Conservation (phyloP, 1,140 invertebrate genomes). For the Philotrypesis tridentata region DNA sequence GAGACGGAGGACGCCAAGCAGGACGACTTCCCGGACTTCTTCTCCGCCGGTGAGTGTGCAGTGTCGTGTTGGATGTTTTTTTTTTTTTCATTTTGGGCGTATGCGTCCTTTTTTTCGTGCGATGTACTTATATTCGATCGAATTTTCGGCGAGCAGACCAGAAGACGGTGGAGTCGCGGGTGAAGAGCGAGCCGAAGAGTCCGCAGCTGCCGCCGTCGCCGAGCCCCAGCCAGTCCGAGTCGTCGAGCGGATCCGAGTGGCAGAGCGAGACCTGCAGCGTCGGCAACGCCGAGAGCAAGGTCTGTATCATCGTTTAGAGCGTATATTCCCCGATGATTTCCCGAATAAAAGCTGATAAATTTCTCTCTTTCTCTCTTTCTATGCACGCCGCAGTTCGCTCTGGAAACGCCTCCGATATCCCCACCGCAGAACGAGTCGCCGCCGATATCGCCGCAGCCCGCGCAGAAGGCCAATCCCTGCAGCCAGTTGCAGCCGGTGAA, state of each 20-base stretch:
- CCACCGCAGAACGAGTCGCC: slow-evolving; percentile 61
- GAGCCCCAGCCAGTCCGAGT: slow-evolving; percentile 62
- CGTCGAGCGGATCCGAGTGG: slow-evolving; percentile 56
- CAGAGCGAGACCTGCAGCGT: slow-evolving; percentile 47
- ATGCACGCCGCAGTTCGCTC: slow-evolving; percentile 59
- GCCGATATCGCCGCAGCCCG: slow-evolving; percentile 58
- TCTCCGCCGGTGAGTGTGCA: slow-evolving; percentile 18
- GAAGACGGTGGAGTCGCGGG: neutral
- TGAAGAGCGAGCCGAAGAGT: slow-evolving; percentile 10
- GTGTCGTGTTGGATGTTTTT: neutral
- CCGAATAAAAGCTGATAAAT: too few species aligned
- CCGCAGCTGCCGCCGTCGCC: slow-evolving; percentile 60
- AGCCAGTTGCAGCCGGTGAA: slow-evolving; percentile 54
- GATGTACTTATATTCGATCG: too few species aligned
- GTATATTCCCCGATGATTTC: too few species aligned
- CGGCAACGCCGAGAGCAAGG: slow-evolving; percentile 17
- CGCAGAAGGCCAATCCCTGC: slow-evolving; percentile 27
- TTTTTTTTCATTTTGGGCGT: neutral
- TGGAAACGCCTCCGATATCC: slow-evolving; percentile 68
- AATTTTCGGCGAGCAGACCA: slow-evolving; percentile 4
- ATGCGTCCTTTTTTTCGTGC: neutral
- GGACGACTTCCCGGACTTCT: slow-evolving; percentile 18
- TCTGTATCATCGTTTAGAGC: too few species aligned
- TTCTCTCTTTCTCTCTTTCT: too few species aligned
- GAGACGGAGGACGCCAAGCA: slow-evolving; percentile 17